Conservation (phyloP, 23 tunicate species). For the Ascidia mentula region DNA sequence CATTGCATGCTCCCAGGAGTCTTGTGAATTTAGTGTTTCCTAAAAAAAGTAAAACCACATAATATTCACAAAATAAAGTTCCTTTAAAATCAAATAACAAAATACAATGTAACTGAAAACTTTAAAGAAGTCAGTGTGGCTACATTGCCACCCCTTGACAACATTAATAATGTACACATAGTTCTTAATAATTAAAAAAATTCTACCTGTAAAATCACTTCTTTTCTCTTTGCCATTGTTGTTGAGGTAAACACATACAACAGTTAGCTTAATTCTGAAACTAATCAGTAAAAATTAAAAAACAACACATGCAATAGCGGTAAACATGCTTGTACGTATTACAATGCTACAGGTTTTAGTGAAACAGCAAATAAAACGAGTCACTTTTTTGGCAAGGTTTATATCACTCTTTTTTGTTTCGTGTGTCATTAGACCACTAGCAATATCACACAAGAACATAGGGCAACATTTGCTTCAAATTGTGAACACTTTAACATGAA, state of each 20-base stretch:
- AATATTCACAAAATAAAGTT: not conserved
- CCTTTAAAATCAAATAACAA: not conserved
- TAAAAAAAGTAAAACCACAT: slow-evolving; percentile 18
- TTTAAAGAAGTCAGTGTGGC: no score
- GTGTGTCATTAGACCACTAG: not conserved
- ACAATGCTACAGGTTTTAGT: no score
- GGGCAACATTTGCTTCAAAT: no score
- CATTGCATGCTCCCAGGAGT: slow-evolving; percentile 87
- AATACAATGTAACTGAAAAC: not conserved
- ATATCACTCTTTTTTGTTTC: not conserved
- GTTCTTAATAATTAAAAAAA: not conserved
- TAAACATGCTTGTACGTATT: not conserved
- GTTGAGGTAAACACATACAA: not conserved
- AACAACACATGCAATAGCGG: not conserved
- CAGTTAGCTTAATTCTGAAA: not conserved
- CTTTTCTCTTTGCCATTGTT: slow-evolving; percentile 87
- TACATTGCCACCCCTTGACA: not conserved
- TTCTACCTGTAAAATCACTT: slow-evolving; percentile 78
- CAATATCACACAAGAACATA: not conserved
- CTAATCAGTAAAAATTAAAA: not conserved
- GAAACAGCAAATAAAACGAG: no score
- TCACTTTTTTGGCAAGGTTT: no score
- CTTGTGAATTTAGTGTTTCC: slow-evolving; percentile 80
- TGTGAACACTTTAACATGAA: no score
- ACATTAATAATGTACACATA: not conserved